These are phyloP conservation scores for Selenia dentaria DNA, from an alignment of 2,888 invertebrate species.

Conservation along the genomic window DNA sequence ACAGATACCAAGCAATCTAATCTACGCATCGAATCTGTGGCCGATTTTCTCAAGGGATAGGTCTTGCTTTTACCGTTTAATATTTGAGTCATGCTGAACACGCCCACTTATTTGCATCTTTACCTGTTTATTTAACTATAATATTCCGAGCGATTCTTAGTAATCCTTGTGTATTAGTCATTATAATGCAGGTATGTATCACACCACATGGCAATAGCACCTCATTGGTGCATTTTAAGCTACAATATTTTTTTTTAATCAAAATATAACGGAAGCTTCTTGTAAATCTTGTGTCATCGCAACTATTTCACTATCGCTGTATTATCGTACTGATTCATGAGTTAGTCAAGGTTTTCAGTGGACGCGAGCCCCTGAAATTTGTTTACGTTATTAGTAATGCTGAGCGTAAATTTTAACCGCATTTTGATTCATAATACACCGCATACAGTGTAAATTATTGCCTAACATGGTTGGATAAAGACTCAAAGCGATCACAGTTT, in stretches of 20 bases:
- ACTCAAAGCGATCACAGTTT: no score
- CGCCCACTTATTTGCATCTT: conserved; percentile 27
- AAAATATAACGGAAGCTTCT: conserved; percentile 50
- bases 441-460: no score
- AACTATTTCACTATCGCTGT: conserved; percentile 36
- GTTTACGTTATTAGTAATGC: conserved; percentile 46
- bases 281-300: conserved; percentile 48
- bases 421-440: no score
- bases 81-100: conserved; percentile 10
- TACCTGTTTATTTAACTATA: conserved; percentile 41
- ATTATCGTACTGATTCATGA: conserved; percentile 46
- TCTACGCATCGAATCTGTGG: no score
- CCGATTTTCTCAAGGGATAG: no score
- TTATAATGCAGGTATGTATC: conserved; percentile 23
- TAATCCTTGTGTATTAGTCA: conserved; percentile 45
- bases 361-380: conserved; percentile 30
- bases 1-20: no score
- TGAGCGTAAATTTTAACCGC: conserved; percentile 11
- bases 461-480: no score
- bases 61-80: no score
- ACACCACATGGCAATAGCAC: no score
- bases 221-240: conserved; percentile 35
- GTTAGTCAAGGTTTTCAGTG: conserved; percentile 48
- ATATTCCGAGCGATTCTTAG: conserved; percentile 31
- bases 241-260: conserved; percentile 7